Evolutionary conservation across 2,888 invertebrate genomes (phyloP), one percentile per base, ranked within the genome.

Genomic region (Brachyptera risi): DNA sequence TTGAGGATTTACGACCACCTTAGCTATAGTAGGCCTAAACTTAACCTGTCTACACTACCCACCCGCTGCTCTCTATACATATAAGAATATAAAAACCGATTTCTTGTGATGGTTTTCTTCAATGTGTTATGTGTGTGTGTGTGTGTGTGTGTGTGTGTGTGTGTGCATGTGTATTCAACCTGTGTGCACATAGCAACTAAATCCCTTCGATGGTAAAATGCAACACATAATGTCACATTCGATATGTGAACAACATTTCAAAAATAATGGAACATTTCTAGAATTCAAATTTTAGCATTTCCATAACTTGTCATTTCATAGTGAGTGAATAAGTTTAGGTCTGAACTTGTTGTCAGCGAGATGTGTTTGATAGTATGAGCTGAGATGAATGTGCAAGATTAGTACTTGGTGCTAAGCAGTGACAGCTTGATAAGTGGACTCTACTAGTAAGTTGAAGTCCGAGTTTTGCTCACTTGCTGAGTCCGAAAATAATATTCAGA

Each of bases 1-100:
- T 40, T 54, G 54, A 62, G 27, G 47, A 62, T 62, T 62, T 62
- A 62, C 35, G 50, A 37, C 62, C 47, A 24, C 37, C 59, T 19
- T 44, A 56, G 47, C 37, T 38, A 47, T 61, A 61, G 56, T n/a
- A n/a, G n/a, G n/a, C n/a, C 56, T 57, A 56, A 31, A 17, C 49
- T 58, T 31, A 58, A 31, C 7, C 37, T 61, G 61, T 58, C 57
- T 26, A 19, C 57, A 58, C 58, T 19, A 47, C 47, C 38, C 56
- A 42, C 26, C 56, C 50, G 50, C 50, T 24, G 50, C 27, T 51
- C 50, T 51, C 17, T 17, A 15, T 51, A 15, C 7, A 42, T 2
- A 31, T n/a, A n/a, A n/a, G n/a, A n/a, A n/a, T 31, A 51, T 51
- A 51, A 51, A 51, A 51, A n/a, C 42, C 42, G 17, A 42, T 42